phyloP scores from a whole-genome alignment of 2,888 invertebrate species.

The Vandiemenella viatica region DNA sequence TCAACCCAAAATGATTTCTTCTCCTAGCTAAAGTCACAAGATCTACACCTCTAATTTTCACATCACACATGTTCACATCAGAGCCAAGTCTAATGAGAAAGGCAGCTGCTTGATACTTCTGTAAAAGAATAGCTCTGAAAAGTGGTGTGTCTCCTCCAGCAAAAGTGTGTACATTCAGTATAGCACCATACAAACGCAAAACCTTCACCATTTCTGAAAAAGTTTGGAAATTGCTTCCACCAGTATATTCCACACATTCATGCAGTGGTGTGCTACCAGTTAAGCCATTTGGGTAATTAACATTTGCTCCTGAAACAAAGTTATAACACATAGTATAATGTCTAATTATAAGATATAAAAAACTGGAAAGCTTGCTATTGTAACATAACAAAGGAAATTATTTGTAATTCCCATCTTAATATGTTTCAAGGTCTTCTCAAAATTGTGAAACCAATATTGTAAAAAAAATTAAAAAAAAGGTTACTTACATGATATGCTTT shows the following conservation, averaged over 20 bases:
- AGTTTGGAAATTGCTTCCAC: constrained; percentile 27
- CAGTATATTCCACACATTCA: constrained; percentile 41
- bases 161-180: constrained; percentile 29
- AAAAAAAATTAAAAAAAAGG: no score
- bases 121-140: constrained; percentile 35
- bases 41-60: constrained; percentile 32
- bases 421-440: no score
- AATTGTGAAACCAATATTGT: no score
- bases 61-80: constrained; percentile 43
- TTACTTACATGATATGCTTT: no score
- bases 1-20: constrained; percentile 18
- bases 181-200: constrained; percentile 32
- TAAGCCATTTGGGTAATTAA: constrained; percentile 36
- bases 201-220: constrained; percentile 38
- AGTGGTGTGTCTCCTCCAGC: constrained; percentile 35
- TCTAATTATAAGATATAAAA: no score
- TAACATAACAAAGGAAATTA: no score
- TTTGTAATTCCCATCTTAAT: no score
- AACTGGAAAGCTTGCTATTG: no score
- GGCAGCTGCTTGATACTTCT: constrained; percentile 37
- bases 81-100: constrained; percentile 45
- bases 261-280: constrained; percentile 44
- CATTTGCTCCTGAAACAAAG: constrained; percentile 36
- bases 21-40: constrained; percentile 20
- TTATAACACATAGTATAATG: no score